Percentiles rank a stretch among this genome's conserved stretches.
These are phyloP conservation scores for Drosophila anomalipes DNA, from an alignment of 2,888 invertebrate species.

Conservation along the genomic window DNA sequence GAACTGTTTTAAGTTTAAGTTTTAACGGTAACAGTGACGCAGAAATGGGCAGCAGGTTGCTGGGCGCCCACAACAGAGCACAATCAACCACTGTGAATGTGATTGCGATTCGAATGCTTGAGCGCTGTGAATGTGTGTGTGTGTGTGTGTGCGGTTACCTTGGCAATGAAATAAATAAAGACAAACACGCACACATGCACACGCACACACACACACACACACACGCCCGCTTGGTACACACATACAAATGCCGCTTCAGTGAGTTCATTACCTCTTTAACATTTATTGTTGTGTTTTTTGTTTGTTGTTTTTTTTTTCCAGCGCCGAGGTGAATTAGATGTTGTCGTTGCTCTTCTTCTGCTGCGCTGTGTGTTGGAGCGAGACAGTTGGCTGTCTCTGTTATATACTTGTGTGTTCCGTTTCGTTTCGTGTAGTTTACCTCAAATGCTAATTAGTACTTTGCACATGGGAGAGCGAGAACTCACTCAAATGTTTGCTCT, in stretches of 20 bases:
- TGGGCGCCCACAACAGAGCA: constrained; percentile 33
- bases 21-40: constrained; percentile 83
- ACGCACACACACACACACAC: constrained; percentile 5
- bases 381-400: constrained; percentile 7
- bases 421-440: constrained; percentile 33
- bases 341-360: constrained; percentile 26
- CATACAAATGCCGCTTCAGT: constrained; percentile 16
- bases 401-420: constrained; percentile 25
- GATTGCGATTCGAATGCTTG: constrained; percentile 26
- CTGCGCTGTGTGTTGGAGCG: constrained; percentile 26
- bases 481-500: constrained; percentile 63
- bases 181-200: constrained; percentile 17
- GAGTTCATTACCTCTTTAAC: constrained; percentile 63
- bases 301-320: constrained; percentile 13
- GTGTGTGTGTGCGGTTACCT: constrained; percentile 51
- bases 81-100: constrained; percentile 24
- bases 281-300: constrained; percentile 10
- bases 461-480: constrained; percentile 32
- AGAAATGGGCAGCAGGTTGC: constrained; percentile 66
- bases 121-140: constrained; percentile 13
- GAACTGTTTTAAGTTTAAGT: constrained; percentile 85
- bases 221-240: not conserved
- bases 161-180: constrained; percentile 69
- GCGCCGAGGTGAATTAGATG: constrained; percentile 67
- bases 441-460: constrained; percentile 64